phyloP scores from a whole-genome alignment of 2,113 vertebrate genomes.

The Mystacornis crossleyi region DNA sequence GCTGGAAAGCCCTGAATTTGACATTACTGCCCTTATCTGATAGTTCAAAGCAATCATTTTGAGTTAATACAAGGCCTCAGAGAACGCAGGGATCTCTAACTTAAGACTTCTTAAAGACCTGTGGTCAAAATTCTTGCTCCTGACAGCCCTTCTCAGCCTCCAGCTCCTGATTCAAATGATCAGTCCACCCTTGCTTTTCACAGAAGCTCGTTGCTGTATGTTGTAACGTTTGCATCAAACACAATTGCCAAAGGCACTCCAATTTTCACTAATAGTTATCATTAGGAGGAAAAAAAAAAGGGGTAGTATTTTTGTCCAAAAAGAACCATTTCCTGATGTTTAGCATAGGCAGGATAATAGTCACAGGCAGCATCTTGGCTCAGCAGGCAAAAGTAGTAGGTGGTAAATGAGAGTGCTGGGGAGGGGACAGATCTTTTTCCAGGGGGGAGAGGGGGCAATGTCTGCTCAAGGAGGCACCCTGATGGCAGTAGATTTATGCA shows the following conservation, averaged over 20 bases:
- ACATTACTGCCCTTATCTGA: neutral
- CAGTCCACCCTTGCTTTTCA: neutral
- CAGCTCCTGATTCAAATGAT: neutral
- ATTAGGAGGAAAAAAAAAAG: neutral
- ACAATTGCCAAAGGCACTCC: neutral
- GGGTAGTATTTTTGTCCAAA: neutral
- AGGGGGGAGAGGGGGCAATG: neutral
- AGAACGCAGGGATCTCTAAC: neutral
- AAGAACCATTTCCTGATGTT: constrained; percentile 17
- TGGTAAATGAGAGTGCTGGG: constrained; percentile 51
- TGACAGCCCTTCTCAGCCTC: neutral
- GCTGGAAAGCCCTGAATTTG: neutral
- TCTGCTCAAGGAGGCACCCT: constrained; percentile 33
- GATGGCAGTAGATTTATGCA: constrained; percentile 48
- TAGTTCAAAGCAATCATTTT: neutral
- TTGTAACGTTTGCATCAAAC: neutral
- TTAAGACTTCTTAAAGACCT: neutral
- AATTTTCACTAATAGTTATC: constrained; percentile 44
- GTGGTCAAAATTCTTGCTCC: neutral
- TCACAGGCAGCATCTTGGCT: constrained; percentile 37
- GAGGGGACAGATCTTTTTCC: constrained; percentile 42
- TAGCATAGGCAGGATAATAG: neutral
- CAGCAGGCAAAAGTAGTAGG: constrained; percentile 18
- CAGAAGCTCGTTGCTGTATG: neutral
- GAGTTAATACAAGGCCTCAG: neutral